phyloP scores from a whole-genome alignment of 2,797 vertebrate species.

The Bradypus variegatus region DNA sequence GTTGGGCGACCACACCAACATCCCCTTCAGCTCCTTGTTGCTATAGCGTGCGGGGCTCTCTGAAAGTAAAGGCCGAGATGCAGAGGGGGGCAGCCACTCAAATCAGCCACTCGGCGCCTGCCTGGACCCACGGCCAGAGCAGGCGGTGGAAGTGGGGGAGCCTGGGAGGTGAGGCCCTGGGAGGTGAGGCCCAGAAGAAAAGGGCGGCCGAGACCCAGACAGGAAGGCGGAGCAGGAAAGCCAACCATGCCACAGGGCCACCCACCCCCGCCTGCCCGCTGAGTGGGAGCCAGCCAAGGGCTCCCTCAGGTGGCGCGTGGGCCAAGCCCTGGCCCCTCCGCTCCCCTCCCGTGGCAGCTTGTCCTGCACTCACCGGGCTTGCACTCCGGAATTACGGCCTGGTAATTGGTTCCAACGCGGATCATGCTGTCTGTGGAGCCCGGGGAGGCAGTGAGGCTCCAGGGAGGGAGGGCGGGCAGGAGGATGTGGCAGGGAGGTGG shows the following conservation, averaged over 20 bases:
- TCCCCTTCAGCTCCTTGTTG: constrained; percentile 89
- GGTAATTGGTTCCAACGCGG: constrained; percentile 93
- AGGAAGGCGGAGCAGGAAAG: constrained; percentile 52
- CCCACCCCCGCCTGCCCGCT: background rate
- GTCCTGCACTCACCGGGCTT: constrained; percentile 83
- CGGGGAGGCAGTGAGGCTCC: constrained; percentile 42
- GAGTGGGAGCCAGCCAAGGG: constrained; percentile 35
- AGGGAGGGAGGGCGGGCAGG: background rate
- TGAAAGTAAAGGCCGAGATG: constrained; percentile 55
- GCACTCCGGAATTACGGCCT: constrained; percentile 92
- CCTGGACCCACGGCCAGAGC: background rate
- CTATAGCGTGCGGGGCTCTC: constrained; percentile 79
- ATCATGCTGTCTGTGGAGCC: constrained; percentile 89
- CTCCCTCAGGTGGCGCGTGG: constrained; percentile 46
- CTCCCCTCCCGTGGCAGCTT: constrained; percentile 37
- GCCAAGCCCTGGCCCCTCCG: constrained; percentile 36
- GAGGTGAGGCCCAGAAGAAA: constrained; percentile 43
- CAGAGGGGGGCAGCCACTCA: background rate
- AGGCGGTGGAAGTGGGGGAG: background rate
- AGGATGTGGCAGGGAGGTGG: constrained; percentile 46
- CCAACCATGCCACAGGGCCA: constrained; percentile 19
- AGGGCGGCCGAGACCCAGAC: constrained; percentile 40
- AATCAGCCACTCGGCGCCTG: background rate
- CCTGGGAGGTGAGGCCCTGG: background rate
- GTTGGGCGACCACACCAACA: constrained; percentile 95